phyloP scores from a whole-genome alignment of 2,797 vertebrate species.

The Galago senegalensis region DNA sequence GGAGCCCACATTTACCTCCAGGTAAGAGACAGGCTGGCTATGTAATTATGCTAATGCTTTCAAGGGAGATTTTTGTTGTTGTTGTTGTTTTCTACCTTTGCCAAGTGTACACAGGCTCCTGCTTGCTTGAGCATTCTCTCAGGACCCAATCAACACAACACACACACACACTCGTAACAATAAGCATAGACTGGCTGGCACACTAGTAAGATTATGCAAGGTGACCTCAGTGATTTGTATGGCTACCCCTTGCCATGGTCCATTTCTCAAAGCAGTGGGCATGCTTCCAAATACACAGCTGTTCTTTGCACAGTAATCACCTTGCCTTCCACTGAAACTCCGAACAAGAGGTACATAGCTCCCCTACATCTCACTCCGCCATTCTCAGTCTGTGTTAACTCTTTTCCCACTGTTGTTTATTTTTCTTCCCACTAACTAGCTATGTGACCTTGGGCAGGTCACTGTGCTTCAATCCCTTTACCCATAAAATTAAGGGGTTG shows the following conservation, averaged over 20 bases:
- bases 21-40: conserved; percentile 61
- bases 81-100: conserved; percentile 40
- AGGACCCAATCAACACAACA: background rate
- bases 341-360: background rate
- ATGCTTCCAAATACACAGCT: conserved; percentile 63
- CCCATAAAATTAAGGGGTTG: background rate
- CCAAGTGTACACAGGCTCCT: conserved; percentile 34
- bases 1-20: conserved; percentile 51
- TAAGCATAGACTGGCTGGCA: background rate
- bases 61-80: conserved; percentile 26
- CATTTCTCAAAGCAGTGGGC: conserved; percentile 63
- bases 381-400: background rate
- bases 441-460: background rate
- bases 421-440: background rate
- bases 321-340: background rate
- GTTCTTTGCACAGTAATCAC: background rate
- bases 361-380: background rate
- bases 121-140: background rate
- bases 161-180: background rate
- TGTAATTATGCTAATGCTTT: conserved; percentile 67
- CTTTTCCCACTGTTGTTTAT: background rate
- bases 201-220: conserved; percentile 52
- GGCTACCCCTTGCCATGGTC: conserved; percentile 21
- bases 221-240: conserved; percentile 69
- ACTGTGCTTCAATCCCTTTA: background rate